Conservation (phyloP, 2,797 vertebrate species). For the Gephyroberyx darwinii region DNA sequence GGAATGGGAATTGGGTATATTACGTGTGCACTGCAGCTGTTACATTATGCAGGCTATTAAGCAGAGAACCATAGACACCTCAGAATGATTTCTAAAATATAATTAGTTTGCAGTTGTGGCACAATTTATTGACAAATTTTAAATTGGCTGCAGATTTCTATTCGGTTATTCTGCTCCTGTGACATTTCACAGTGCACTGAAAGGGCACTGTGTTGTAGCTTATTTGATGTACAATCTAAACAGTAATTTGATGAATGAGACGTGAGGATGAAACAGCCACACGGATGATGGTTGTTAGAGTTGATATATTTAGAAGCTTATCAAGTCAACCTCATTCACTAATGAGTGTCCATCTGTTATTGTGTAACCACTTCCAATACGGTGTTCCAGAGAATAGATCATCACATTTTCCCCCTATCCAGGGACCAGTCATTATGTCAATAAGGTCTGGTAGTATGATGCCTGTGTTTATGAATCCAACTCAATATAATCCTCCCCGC, state of each 20-base stretch:
- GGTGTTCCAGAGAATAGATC: constrained; percentile 57
- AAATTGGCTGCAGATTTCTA: constrained; percentile 3
- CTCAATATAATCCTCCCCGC: constrained; percentile 15
- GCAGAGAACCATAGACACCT: constrained; percentile 23
- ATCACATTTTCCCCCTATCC: constrained; percentile 37
- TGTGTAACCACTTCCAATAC: constrained; percentile 53
- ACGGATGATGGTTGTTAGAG: constrained; percentile 22
- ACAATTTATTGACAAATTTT: constrained; percentile 16
- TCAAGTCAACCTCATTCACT: constrained; percentile 68
- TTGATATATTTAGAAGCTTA: constrained; percentile 60
- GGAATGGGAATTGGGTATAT: constrained; percentile 74
- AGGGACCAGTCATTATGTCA: constrained; percentile 65
- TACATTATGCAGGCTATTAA: constrained; percentile 54
- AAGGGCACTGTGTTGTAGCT: not conserved
- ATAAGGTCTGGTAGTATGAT: constrained; percentile 55
- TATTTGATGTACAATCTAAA: constrained; percentile 25
- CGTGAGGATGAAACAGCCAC: constrained; percentile 42
- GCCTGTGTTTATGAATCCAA: constrained; percentile 39
- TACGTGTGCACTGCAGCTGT: constrained; percentile 53
- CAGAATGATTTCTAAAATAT: constrained; percentile 34
- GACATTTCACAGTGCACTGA: not conserved
- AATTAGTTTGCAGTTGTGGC: constrained; percentile 7
- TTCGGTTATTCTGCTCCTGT: not conserved
- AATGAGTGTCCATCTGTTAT: constrained; percentile 77
- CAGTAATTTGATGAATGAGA: constrained; percentile 28